phyloP scores from a whole-genome alignment of 2,797 vertebrate species.

The Cyprinodon diabolis region DNA sequence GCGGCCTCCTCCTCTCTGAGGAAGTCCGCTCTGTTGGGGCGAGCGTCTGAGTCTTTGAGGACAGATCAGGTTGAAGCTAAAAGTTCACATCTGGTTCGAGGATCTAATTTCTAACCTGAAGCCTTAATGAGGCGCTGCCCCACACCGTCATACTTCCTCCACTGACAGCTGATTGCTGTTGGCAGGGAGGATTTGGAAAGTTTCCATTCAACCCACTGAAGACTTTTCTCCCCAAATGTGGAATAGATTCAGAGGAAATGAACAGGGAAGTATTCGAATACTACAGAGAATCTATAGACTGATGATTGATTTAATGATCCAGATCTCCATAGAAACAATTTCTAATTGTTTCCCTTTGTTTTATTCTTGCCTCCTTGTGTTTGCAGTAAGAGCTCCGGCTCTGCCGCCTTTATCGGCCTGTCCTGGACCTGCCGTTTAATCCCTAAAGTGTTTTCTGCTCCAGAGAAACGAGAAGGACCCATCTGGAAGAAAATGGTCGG shows the following conservation, averaged over 20 bases:
- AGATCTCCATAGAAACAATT: not conserved
- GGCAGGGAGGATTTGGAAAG: not conserved
- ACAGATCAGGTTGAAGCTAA: not conserved
- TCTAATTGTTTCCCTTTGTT: not conserved
- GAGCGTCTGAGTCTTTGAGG: no score
- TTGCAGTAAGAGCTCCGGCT: slow-evolving; percentile 91
- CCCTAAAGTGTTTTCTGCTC: slow-evolving; percentile 81
- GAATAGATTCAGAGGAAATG: not conserved
- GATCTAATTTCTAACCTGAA: not conserved
- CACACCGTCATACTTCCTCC: not conserved
- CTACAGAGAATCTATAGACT: no score
- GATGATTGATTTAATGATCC: not conserved
- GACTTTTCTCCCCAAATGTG: not conserved
- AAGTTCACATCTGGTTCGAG: not conserved
- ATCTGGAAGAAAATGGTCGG: slow-evolving; percentile 93
- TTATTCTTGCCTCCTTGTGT: slow-evolving; percentile 1
- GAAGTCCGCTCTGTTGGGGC: not conserved
- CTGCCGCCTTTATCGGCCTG: slow-evolving; percentile 89
- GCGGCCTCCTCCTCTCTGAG: not conserved
- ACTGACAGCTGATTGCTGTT: not conserved
- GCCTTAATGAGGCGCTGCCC: not conserved
- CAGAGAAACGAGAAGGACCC: slow-evolving; percentile 88
- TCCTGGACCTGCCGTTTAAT: slow-evolving; percentile 95
- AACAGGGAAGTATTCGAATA: not conserved
- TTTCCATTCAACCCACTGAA: not conserved